Evolutionary conservation across 2,797 vertebrate genomes (phyloP).

Genomic region (Columba guinea): DNA sequence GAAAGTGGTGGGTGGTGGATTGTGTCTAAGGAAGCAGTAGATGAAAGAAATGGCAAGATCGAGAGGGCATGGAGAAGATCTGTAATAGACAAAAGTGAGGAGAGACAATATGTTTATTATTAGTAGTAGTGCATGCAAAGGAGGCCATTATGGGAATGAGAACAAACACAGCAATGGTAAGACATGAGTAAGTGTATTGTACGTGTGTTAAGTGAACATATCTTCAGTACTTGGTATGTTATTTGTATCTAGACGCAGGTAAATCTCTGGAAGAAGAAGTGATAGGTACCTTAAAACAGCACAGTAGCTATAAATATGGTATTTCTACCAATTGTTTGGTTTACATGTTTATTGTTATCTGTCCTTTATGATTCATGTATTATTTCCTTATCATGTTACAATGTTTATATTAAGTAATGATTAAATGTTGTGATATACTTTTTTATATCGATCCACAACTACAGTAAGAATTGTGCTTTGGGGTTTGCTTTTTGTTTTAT

Average conservation of each 20-base stretch:
- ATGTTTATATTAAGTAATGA: background rate
- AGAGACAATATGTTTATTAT: background rate
- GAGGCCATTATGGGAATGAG: background rate
- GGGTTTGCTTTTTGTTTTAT: background rate
- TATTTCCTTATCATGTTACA: background rate
- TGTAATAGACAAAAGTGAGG: background rate
- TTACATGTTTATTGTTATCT: background rate
- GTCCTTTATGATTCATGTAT: background rate
- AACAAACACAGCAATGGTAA: background rate
- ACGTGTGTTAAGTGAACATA: background rate
- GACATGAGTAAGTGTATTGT: background rate
- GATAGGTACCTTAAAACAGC: background rate
- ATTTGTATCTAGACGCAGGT: background rate
- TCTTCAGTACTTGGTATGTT: background rate
- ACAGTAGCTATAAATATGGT: background rate
- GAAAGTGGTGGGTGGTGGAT: fast-evolving
- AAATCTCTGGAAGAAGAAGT: background rate
- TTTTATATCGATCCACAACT: background rate
- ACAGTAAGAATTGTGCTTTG: background rate
- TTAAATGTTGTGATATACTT: background rate
- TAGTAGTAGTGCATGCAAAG: background rate
- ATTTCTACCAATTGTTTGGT: background rate
- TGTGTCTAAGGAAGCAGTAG: background rate
- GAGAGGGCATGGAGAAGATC: background rate
- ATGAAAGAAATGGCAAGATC: background rate